Conservation (phyloP, 2,797 vertebrate species). For the Sarcophilus harrisii region DNA sequence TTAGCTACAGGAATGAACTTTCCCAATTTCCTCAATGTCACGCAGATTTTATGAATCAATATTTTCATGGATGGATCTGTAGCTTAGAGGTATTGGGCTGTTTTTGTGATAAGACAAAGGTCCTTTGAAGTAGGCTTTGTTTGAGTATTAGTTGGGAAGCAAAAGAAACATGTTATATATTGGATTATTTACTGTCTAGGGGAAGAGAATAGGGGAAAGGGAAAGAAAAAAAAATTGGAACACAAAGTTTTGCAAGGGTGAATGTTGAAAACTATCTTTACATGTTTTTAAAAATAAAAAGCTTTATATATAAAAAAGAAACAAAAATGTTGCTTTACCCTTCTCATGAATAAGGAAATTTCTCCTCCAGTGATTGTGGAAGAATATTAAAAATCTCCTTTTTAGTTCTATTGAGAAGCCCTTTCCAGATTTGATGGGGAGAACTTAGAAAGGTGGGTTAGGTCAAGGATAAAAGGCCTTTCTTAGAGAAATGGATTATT, state of each 20-base stretch:
- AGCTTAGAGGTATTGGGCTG: slow-evolving; percentile 92
- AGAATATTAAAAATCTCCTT: neutral
- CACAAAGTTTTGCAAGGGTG: too few relatives aligned
- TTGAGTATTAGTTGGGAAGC: neutral
- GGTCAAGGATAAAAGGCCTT: neutral
- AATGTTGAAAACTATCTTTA: too few relatives aligned
- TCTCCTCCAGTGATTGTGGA: too few relatives aligned
- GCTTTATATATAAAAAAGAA: too few relatives aligned
- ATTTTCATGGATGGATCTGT: slow-evolving; percentile 99
- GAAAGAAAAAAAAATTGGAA: too few relatives aligned
- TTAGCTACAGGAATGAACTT: slow-evolving; percentile 99
- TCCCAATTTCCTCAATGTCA: slow-evolving; percentile 98
- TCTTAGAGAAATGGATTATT: neutral
- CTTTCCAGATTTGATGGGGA: neutral
- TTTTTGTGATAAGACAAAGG: slow-evolving; percentile 45
- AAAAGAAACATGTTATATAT: too few relatives aligned
- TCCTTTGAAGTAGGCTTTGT: neutral
- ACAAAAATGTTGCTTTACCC: too few relatives aligned
- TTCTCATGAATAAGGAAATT: too few relatives aligned
- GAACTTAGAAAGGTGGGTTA: neutral
- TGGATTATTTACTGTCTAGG: too few relatives aligned
- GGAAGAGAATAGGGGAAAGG: too few relatives aligned
- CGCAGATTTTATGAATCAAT: slow-evolving; percentile 99
- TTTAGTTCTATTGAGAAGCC: neutral
- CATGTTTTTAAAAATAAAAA: too few relatives aligned